Evolutionary conservation across 2,113 vertebrate species (phyloP).

Genomic region (Gavia stellata): DNA sequence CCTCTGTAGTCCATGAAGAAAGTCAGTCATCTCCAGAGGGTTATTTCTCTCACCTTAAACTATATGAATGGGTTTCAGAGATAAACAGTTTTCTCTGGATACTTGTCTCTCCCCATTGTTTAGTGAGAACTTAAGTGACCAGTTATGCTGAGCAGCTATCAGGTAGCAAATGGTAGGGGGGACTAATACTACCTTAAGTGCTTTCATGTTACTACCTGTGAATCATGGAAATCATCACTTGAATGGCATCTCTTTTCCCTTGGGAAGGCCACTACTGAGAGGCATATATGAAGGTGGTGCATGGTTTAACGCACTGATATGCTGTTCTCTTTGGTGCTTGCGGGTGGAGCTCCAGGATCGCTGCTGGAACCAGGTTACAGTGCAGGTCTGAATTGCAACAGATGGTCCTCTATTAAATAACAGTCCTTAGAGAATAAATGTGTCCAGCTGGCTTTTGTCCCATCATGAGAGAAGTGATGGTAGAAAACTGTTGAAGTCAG

Average conservation of each 20-base stretch:
- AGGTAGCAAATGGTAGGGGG: background rate
- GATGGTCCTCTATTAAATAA: background rate
- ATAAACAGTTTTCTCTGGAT: background rate
- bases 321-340: background rate
- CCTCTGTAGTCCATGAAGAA: background rate
- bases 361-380: background rate
- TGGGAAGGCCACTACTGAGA: background rate
- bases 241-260: background rate
- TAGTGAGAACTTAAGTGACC: background rate
- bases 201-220: background rate
- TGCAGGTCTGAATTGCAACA: background rate
- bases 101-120: background rate
- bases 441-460: background rate
- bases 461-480: background rate
- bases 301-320: background rate
- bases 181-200: background rate
- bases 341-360: fast-evolving
- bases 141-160: background rate
- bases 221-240: background rate
- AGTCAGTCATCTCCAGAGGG: background rate
- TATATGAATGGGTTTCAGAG: background rate
- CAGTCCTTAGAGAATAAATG: background rate
- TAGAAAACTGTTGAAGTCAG: background rate
- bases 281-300: background rate
- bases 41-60: background rate